These are phyloP conservation scores for Rhagoletis pomonella DNA, from an alignment of 1,140 invertebrate species.

Conservation along the genomic window DNA sequence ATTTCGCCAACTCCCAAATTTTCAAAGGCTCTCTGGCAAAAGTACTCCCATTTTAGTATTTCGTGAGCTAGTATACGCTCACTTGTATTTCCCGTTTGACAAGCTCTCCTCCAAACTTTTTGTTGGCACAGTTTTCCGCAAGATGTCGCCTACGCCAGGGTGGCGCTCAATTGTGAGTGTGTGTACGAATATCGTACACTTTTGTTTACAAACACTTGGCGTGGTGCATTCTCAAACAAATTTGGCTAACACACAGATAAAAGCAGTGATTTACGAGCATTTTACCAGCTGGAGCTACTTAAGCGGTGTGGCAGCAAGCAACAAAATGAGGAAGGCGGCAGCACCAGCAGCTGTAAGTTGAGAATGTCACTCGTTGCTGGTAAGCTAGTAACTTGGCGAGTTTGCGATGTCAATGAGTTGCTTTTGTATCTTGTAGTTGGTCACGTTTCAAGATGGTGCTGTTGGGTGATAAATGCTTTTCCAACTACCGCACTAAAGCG, in stretches of 20 bases:
- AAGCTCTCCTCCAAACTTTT: neutral
- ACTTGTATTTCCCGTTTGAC: neutral
- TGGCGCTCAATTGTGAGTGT: neutral
- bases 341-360: neutral
- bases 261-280: too few species aligned
- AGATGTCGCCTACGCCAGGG: neutral
- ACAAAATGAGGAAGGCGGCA: too few species aligned
- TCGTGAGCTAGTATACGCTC: neutral
- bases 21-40: neutral
- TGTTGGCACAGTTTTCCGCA: neutral
- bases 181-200: neutral
- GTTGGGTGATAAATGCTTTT: neutral
- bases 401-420: neutral
- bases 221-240: neutral
- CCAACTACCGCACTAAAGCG: neutral
- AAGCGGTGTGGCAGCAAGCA: too few species aligned
- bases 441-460: neutral
- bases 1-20: neutral
- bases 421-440: neutral
- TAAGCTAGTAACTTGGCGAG: neutral
- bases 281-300: too few species aligned
- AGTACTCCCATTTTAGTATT: neutral
- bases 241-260: neutral
- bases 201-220: conserved; percentile 37
- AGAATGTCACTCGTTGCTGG: neutral